phyloP scores from a whole-genome alignment of 2,888 invertebrate species.

The Horisme vitalbata region DNA sequence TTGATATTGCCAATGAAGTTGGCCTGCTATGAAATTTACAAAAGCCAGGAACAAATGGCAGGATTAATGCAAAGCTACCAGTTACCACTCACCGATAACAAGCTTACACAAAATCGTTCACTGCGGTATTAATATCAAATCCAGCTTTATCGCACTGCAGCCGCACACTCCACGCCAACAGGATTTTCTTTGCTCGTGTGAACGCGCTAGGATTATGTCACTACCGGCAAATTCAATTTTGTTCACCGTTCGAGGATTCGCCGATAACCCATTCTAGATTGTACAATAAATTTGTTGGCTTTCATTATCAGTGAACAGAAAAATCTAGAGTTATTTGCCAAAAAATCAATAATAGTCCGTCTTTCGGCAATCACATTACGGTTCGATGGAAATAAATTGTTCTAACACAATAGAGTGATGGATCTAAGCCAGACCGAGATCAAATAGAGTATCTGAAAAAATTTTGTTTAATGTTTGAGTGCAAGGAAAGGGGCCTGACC shows the following conservation, averaged over 20 bases:
- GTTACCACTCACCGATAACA: neutral
- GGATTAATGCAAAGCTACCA: neutral
- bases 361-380: slow-evolving; percentile 23
- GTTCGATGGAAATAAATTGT: slow-evolving; percentile 20
- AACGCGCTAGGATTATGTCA: slow-evolving; percentile 8
- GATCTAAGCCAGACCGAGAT: slow-evolving; percentile 37
- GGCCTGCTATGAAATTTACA: no score
- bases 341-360: slow-evolving; percentile 14
- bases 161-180: slow-evolving; percentile 5
- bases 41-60: neutral
- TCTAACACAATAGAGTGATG: slow-evolving; percentile 22
- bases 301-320: slow-evolving; percentile 11
- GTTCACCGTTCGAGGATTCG: slow-evolving; percentile 7
- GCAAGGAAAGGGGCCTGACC: slow-evolving; percentile 46
- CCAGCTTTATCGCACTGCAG: slow-evolving; percentile 8
- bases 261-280: slow-evolving; percentile 21
- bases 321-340: neutral
- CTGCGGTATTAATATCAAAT: slow-evolving; percentile 8
- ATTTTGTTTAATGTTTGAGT: slow-evolving; percentile 43
- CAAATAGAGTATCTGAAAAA: slow-evolving; percentile 42
- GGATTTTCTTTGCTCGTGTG: slow-evolving; percentile 6
- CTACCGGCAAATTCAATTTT: slow-evolving; percentile 22
- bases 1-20: no score
- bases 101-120: neutral
- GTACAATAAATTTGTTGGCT: slow-evolving; percentile 18